Evolutionary conservation across 1,140 invertebrate genomes (phyloP), one percentile per base, ranked within the genome.

Genomic region (Augochlora pura): DNA sequence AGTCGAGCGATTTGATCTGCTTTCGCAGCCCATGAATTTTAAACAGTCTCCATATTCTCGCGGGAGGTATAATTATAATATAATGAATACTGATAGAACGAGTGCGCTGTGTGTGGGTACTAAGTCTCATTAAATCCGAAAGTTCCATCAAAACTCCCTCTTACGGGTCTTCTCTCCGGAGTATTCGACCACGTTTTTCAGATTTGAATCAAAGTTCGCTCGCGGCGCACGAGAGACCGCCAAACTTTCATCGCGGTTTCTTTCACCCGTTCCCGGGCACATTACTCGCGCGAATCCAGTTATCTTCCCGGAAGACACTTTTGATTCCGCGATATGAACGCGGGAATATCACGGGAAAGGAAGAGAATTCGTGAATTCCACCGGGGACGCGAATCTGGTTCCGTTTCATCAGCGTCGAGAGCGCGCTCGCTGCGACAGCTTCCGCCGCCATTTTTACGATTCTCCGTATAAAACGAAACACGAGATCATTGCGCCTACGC

Each of bases 301-400:
- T 64, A 18, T 65, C 49, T 25, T 16, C 18, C 9, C 12, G 38
- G 27, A 5, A 38, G 46, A 38, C 32, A 54, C 23, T 25, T 25
- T 32, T 25, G 62, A 67, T 75, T 54, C 46, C n/a, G 25, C 46
- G 62, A 75, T 66, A 39, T 39, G 38, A 75, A 18, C 72, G 27
- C 46, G 39, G 39, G 59, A 4, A 49, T 46, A 73, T 65, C 63
- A 25, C n/a, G 42, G 60, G 16, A 21, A 27, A 23, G 21, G 18
- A 5, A 12, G n/a, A 42, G 63, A 57, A 23, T 38, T 59, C 52
- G n/a, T 42, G 49, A 12, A 32, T 12, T 42, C 64, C n/a, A 16
- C 10, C n/a, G 64, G 39, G 39, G 64, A 46, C 64, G 14, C 39
- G 32, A 66, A 66, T 66, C 38, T 66, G 39, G 12, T 73, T n/a